Percentiles rank a stretch among this genome's conserved stretches.
Evolutionary conservation across 2,888 invertebrate species (phyloP).

Genomic region (Drosophila testacea): DNA sequence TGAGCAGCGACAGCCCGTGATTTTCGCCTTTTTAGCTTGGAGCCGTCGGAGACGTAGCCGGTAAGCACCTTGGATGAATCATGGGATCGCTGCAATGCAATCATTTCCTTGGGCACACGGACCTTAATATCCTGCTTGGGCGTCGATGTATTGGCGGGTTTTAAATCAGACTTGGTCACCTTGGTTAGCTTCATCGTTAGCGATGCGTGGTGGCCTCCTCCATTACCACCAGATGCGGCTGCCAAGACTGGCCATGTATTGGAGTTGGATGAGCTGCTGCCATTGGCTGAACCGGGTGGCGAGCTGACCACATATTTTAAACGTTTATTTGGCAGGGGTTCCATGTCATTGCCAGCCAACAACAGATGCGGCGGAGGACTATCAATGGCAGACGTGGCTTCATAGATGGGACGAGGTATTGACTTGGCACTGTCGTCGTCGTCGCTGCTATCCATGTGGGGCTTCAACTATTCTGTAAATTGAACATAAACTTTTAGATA

Average conservation of each 20-base stretch:
- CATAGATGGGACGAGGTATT: constrained; percentile 81
- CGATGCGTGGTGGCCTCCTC: constrained; percentile 45
- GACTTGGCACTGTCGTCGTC: constrained; percentile 77
- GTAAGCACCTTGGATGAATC: constrained; percentile 89
- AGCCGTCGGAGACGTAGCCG: constrained; percentile 86
- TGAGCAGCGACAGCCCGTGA: constrained; percentile 40
- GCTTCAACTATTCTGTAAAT: constrained; percentile 11
- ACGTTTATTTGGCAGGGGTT: constrained; percentile 52
- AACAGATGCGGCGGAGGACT: constrained; percentile 58
- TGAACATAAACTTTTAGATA: background rate
- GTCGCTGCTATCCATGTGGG: constrained; percentile 59
- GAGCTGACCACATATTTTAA: constrained; percentile 71
- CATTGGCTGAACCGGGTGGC: constrained; percentile 56
- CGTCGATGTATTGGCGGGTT: constrained; percentile 40
- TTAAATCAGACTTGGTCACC: constrained; percentile 34
- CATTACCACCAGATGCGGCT: constrained; percentile 24
- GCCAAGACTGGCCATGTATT: constrained; percentile 40
- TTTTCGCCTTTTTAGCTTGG: constrained; percentile 85
- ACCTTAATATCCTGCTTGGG: constrained; percentile 66
- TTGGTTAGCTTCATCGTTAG: constrained; percentile 74
- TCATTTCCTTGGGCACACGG: constrained; percentile 87
- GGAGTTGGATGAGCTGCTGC: constrained; percentile 61
- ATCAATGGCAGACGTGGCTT: constrained; percentile 67
- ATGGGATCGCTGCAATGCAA: constrained; percentile 88
- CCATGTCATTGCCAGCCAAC: constrained; percentile 42